phyloP scores from a whole-genome alignment of 2,113 vertebrate species.

The Halcyon senegalensis region DNA sequence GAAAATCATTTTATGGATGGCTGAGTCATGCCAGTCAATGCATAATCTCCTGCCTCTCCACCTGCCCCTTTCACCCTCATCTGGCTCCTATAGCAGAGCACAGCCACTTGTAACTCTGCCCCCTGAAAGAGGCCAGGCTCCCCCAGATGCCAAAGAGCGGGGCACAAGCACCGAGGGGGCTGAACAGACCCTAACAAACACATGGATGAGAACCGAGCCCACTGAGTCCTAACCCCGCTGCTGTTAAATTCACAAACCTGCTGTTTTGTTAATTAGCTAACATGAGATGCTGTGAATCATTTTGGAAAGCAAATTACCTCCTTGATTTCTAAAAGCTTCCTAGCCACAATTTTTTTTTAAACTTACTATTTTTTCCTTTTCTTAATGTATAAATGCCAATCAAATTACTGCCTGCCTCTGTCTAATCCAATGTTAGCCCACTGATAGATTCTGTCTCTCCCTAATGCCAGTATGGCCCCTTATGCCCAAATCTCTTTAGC shows the following conservation, averaged over 20 bases:
- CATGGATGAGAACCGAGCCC: not conserved
- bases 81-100: not conserved
- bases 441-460: not conserved
- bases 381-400: not conserved
- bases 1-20: conserved; percentile 64
- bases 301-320: conserved; percentile 67
- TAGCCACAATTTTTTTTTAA: conserved; percentile 5
- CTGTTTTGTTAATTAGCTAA: conserved; percentile 76
- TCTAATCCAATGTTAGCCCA: conserved; percentile 38
- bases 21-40: conserved; percentile 61
- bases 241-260: conserved; percentile 63
- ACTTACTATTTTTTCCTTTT: conserved; percentile 20
- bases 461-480: not conserved
- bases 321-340: conserved; percentile 28
- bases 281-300: conserved; percentile 49
- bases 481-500: conserved; percentile 16
- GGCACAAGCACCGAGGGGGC: not conserved
- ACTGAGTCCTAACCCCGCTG: not conserved
- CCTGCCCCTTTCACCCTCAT: conserved; percentile 43
- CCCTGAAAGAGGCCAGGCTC: not conserved
- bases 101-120: conserved; percentile 42
- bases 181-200: not conserved
- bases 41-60: conserved; percentile 50
- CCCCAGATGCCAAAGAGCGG: not conserved
- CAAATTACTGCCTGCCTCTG: conserved; percentile 25